A percentile compares a stretch with the other conserved stretches of the same genome.
phyloP scores from a whole-genome alignment of 2,888 invertebrate genomes.

The Andrena chrysosceles region DNA sequence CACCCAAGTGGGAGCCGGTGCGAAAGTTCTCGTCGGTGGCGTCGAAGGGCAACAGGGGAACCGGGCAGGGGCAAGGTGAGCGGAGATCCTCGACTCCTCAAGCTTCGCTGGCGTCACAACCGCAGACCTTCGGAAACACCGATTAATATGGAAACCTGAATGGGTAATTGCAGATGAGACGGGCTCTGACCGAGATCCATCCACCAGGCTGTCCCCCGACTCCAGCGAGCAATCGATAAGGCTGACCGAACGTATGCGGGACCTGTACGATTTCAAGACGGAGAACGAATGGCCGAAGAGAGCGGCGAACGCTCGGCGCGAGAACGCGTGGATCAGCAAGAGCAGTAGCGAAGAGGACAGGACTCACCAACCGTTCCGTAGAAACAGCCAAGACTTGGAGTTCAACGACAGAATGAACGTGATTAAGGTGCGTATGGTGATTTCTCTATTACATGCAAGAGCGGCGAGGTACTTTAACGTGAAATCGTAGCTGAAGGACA shows the following conservation, averaged over 20 bases:
- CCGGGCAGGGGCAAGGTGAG: conserved; percentile 49
- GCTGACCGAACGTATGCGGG: conserved; percentile 78
- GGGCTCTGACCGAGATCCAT: conserved; percentile 14
- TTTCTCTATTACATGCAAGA: not conserved
- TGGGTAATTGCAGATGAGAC: conserved; percentile 50
- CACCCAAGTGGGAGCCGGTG: conserved; percentile 71
- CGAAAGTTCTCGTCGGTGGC: conserved; percentile 67
- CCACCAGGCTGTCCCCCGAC: conserved; percentile 39
- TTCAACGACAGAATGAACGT: conserved; percentile 72
- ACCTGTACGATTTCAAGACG: conserved; percentile 79
- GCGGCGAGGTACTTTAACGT: too few relatives aligned
- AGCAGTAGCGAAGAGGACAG: conserved; percentile 75
- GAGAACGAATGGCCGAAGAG: conserved; percentile 79
- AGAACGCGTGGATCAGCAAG: conserved; percentile 74
- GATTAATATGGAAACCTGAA: not conserved
- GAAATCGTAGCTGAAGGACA: conserved; percentile 45
- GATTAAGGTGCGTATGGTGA: conserved; percentile 52
- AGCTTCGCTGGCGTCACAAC: too few relatives aligned
- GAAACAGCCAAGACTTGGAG: conserved; percentile 77
- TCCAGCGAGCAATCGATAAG: conserved; percentile 55
- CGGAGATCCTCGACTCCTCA: too few relatives aligned
- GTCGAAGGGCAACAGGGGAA: conserved; percentile 24
- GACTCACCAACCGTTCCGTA: conserved; percentile 48
- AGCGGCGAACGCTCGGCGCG: conserved; percentile 51
- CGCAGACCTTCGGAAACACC: too few relatives aligned